A percentile compares a stretch with the other conserved stretches of the same genome.
Conservation (phyloP, 2,113 vertebrate genomes). For the Litocranius walleri region DNA sequence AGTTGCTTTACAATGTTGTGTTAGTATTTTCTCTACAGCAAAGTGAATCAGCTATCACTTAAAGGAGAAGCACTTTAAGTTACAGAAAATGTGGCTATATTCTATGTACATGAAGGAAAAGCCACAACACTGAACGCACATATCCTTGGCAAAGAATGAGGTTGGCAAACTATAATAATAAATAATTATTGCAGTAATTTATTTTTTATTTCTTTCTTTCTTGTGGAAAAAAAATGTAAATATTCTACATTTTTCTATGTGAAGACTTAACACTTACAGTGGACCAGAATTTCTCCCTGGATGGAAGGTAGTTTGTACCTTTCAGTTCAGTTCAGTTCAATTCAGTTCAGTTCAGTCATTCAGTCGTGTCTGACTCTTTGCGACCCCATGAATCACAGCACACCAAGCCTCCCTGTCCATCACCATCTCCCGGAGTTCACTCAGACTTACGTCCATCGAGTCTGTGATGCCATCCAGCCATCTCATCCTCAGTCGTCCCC, state of each 20-base stretch:
- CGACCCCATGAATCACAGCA: too few relatives aligned
- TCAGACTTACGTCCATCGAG: too few relatives aligned
- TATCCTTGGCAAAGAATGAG: not conserved
- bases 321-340: not conserved
- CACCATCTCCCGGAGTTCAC: too few relatives aligned
- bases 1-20: not conserved
- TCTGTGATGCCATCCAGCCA: too few relatives aligned
- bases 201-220: not conserved
- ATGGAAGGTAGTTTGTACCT: not conserved
- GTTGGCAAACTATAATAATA: not conserved
- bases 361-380: too few relatives aligned
- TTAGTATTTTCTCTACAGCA: not conserved
- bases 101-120: not conserved
- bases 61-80: not conserved
- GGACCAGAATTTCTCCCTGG: not conserved
- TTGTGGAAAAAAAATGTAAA: not conserved
- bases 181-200: not conserved
- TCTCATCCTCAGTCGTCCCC: too few relatives aligned
- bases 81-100: not conserved
- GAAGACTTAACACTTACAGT: not conserved
- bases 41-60: not conserved
- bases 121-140: not conserved
- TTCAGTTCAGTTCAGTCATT: not conserved
- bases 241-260: not conserved
- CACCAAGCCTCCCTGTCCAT: too few relatives aligned